Percentiles rank a stretch among this genome's conserved stretches.
phyloP scores from a whole-genome alignment of 1,140 invertebrate species.

The Rhagoletis pomonella region DNA sequence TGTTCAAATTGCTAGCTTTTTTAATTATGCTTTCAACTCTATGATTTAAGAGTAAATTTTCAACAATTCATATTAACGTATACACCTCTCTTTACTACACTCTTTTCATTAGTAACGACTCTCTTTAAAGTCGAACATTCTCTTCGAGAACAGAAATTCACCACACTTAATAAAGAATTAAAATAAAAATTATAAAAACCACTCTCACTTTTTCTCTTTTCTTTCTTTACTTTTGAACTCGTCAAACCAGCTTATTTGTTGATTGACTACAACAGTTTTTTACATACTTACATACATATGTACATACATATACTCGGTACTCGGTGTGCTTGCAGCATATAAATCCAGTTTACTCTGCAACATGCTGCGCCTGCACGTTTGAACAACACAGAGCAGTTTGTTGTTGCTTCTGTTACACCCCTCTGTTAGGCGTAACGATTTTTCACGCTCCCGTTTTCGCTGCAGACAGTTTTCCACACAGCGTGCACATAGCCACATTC shows the following conservation, averaged over 20 bases:
- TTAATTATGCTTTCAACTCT: too few species aligned
- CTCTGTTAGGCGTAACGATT: slow-evolving; percentile 26
- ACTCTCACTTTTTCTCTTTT: slow-evolving; percentile 27
- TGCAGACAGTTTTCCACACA: slow-evolving; percentile 32
- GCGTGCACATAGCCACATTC: not conserved
- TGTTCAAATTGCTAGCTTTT: too few species aligned
- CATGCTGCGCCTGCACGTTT: not conserved
- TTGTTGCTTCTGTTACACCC: not conserved
- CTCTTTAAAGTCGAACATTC: not conserved
- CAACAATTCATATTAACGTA: not conserved
- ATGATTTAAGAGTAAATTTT: not conserved
- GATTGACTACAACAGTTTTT: not conserved
- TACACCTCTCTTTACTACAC: not conserved
- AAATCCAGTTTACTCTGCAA: slow-evolving; percentile 30
- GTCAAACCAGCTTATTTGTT: slow-evolving; percentile 13
- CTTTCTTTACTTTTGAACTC: slow-evolving; percentile 5
- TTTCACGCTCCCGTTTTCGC: slow-evolving; percentile 5
- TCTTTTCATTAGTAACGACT: not conserved
- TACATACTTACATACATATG: too few species aligned
- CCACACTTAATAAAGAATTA: not conserved
- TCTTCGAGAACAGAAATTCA: slow-evolving; percentile 15
- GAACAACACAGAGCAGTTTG: not conserved
- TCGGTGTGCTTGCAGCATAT: not conserved
- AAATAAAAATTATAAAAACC: not conserved
- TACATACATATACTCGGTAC: not conserved